Evolutionary conservation across 1,140 invertebrate genomes (phyloP).

Genomic region (Bursaphelenchus mucronatus): DNA sequence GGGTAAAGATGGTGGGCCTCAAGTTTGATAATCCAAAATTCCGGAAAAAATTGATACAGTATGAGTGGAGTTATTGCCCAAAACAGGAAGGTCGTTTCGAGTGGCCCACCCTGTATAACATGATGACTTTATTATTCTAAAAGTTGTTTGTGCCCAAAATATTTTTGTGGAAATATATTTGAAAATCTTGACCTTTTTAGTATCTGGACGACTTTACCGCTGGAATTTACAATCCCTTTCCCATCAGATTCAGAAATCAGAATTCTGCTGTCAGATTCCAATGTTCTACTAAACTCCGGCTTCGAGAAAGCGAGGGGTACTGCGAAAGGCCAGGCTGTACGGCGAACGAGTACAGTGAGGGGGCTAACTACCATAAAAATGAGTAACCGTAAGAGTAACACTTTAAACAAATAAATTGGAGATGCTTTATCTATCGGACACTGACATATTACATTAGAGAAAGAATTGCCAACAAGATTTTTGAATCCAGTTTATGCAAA

Average conservation of each 20-base stretch:
- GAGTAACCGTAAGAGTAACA: neutral
- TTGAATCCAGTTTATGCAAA: too few species aligned
- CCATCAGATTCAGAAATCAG: conserved; percentile 39
- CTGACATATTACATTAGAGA: too few species aligned
- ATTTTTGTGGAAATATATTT: neutral
- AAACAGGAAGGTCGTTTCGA: too few species aligned
- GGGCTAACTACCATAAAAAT: conserved; percentile 26
- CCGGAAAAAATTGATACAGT: conserved; percentile 19
- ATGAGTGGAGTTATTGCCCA: too few species aligned
- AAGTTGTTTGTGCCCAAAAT: neutral
- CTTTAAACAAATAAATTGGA: too few species aligned
- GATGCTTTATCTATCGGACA: too few species aligned
- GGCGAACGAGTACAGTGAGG: conserved; percentile 34
- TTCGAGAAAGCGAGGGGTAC: conserved; percentile 7
- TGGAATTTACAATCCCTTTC: conserved; percentile 46
- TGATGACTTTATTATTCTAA: too few species aligned
- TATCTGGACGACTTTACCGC: conserved; percentile 48
- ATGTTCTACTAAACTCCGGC: conserved; percentile 32
- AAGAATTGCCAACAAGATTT: too few species aligned
- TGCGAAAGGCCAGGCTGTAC: conserved; percentile 33
- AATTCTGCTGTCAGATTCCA: conserved; percentile 40
- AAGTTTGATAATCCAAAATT: too few species aligned
- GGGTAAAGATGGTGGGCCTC: too few species aligned
- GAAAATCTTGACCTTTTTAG: conserved; percentile 21
- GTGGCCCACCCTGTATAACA: too few species aligned